These are phyloP conservation scores for Aphelenchoides bicaudatus DNA, from an alignment of 2,888 invertebrate species.

Conservation along the genomic window DNA sequence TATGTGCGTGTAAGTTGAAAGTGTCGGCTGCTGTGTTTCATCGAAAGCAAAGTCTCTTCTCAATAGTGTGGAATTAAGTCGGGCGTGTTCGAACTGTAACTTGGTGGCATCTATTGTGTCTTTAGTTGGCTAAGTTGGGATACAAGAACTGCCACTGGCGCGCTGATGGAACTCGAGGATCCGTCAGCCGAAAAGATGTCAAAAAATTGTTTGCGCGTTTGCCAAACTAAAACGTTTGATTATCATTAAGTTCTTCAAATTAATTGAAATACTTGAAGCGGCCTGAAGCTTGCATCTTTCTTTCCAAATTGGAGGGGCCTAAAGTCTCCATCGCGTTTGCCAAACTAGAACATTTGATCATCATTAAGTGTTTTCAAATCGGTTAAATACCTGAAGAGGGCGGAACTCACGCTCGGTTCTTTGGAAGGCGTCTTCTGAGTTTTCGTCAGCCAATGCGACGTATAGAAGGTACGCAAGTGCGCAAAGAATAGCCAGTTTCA, in stretches of 20 bases:
- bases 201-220: slow-evolving; percentile 22
- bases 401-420: slow-evolving; percentile 33
- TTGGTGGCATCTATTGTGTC: neutral
- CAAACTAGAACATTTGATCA: slow-evolving; percentile 29
- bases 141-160: neutral
- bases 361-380: neutral
- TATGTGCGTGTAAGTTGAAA: no score
- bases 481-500: slow-evolving; percentile 11
- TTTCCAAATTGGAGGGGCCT: slow-evolving; percentile 43
- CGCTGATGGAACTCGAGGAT: no score
- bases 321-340: slow-evolving; percentile 35
- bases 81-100: neutral
- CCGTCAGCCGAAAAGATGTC: neutral
- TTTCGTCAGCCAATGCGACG: slow-evolving; percentile 8
- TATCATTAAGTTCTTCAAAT: no score
- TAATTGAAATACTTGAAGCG: no score
- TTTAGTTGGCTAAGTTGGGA: neutral
- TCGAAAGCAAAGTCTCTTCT: no score
- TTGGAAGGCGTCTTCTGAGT: slow-evolving; percentile 23
- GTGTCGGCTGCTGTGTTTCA: no score
- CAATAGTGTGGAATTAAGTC: no score
- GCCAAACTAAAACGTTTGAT: no score
- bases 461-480: slow-evolving; percentile 2
- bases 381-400: slow-evolving; percentile 32
- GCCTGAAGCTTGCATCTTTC: slow-evolving; percentile 34